Evolutionary conservation across 2,113 vertebrate species (phyloP).

Genomic region (Podarcis muralis): DNA sequence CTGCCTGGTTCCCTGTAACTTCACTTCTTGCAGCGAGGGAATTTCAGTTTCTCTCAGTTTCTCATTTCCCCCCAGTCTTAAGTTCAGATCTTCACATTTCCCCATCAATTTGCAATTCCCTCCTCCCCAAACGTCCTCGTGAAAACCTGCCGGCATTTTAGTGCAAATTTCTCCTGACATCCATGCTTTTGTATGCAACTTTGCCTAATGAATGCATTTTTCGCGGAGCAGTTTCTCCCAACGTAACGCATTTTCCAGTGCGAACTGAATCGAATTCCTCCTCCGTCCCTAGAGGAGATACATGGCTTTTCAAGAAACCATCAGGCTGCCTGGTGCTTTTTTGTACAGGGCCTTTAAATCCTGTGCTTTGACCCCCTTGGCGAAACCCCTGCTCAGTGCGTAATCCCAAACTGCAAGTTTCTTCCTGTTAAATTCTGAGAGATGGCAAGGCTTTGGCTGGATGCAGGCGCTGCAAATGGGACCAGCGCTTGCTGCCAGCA

Average conservation of each 20-base stretch:
- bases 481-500: conserved; percentile 67
- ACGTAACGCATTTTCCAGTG: too few species aligned
- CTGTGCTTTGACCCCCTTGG: not conserved
- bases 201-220: too few species aligned
- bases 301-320: not conserved
- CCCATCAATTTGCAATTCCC: too few species aligned
- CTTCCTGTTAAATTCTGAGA: conserved; percentile 61
- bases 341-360: not conserved
- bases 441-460: conserved; percentile 49
- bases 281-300: not conserved
- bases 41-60: too few species aligned
- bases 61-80: too few species aligned
- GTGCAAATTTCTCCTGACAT: not conserved
- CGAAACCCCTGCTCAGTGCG: not conserved
- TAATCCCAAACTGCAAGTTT: not conserved
- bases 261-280: not conserved
- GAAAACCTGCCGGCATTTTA: not conserved
- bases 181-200: too few species aligned
- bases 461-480: conserved; percentile 69
- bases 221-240: too few species aligned
- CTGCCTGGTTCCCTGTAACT: too few species aligned
- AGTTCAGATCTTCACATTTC: not conserved
- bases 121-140: not conserved
- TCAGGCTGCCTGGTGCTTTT: not conserved
- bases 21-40: too few species aligned